Base-by-base conservation (phyloP, 2,888 invertebrate genomes). In the Nectonema munidae region DNA sequence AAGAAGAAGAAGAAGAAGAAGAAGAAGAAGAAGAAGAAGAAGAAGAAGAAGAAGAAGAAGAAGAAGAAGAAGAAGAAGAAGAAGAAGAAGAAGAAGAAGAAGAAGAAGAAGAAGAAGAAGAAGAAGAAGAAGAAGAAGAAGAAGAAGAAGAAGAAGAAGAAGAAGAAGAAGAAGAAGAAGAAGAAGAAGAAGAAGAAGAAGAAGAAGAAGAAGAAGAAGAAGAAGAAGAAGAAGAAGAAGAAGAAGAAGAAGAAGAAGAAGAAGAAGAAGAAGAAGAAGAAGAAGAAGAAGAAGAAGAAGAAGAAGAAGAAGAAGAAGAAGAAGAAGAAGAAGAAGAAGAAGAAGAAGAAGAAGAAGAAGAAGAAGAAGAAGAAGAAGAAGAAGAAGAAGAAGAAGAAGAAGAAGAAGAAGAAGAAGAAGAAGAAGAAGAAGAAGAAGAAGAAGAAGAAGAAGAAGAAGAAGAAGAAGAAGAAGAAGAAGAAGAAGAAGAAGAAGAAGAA, bases 1-100 rank as follows among this genome's bases (percentile, higher is more conserved):
- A 25, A 25, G 25, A 25, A 25, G 25, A 25, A 25, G 25, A 25
- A 25, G 25, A 25, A 25, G 25, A 25, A 25, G 25, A 25, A 25
- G 25, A 25, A 25, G 25, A 25, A 25, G 25, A 25, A 25, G 25
- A 25, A 25, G 25, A 25, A 25, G 25, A 25, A 25, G 25, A 25
- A 25, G 25, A 25, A 25, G 25, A 25, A 25, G 25, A 25, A 25
- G 25, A 25, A 25, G 25, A 25, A 25, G 25, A 25, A 25, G 25
- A 25, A 25, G 25, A 25, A 25, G 25, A 25, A 25, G 25, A 25
- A 25, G 25, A 25, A 25, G 25, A 25, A 25, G 25, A 25, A 25
- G 25, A 25, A 25, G 25, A 25, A 25, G 25, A 25, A 25, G 25
- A 25, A 25, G 25, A 25, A 25, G 25, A 25, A 25, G 25, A 25